These are phyloP conservation scores for Cichlasoma orientale DNA, from an alignment of 2,797 vertebrate species.

Conservation along the genomic window DNA sequence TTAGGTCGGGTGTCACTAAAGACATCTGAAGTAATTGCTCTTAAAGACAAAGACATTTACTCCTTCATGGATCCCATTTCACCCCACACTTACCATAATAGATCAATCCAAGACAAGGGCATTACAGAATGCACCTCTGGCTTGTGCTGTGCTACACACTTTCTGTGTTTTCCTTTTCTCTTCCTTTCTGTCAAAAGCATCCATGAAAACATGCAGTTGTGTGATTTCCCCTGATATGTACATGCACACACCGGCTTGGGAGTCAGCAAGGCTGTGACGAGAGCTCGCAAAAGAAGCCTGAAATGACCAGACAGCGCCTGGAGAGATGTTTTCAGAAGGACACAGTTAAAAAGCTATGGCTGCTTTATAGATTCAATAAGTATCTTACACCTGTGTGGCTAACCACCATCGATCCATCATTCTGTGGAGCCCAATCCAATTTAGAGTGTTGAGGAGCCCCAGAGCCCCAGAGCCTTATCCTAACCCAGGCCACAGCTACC, in stretches of 20 bases:
- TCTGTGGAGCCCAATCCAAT: constrained; percentile 79
- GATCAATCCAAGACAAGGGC: constrained; percentile 16
- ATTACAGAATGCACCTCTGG: constrained; percentile 15
- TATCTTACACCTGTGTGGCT: constrained; percentile 79
- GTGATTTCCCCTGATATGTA: constrained; percentile 12
- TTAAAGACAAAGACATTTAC: constrained; percentile 54
- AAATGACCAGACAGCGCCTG: constrained; percentile 61
- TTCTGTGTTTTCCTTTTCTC: background rate
- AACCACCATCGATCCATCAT: constrained; percentile 81
- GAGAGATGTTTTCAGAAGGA: constrained; percentile 69
- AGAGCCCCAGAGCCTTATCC: constrained; percentile 77
- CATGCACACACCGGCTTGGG: constrained; percentile 1
- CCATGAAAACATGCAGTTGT: background rate
- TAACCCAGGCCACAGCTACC: constrained; percentile 72
- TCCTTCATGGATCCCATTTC: constrained; percentile 14
- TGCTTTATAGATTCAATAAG: constrained; percentile 79
- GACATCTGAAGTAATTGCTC: constrained; percentile 61
- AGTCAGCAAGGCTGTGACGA: constrained; percentile 36
- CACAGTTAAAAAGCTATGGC: constrained; percentile 70
- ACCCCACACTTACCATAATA: constrained; percentile 18
- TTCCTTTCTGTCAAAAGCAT: constrained; percentile 14
- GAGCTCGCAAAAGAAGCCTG: constrained; percentile 34
- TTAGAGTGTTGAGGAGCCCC: constrained; percentile 71
- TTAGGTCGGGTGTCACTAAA: constrained; percentile 71
- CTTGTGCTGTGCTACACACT: constrained; percentile 9